A percentile compares a stretch with the other conserved stretches of the same genome.
These are phyloP conservation scores for Cacoxenus indagator DNA, from an alignment of 2,888 invertebrate species.

Conservation along the genomic window DNA sequence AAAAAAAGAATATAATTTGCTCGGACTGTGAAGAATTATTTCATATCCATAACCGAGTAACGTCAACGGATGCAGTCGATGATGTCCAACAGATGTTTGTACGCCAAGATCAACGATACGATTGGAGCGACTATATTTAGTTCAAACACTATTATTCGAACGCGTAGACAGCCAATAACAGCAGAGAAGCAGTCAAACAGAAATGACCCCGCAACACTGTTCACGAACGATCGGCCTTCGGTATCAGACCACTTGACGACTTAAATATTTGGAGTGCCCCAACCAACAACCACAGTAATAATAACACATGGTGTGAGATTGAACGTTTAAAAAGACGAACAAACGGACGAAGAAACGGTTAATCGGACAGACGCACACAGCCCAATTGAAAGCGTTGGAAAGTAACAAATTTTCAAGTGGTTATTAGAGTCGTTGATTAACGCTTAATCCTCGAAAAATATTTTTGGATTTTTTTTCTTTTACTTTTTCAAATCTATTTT, in stretches of 20 bases:
- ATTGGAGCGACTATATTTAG: slow-evolving; percentile 54
- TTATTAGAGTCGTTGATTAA: not conserved
- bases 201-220: slow-evolving; percentile 13
- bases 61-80: not conserved
- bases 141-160: slow-evolving; percentile 49
- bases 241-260: slow-evolving; percentile 41
- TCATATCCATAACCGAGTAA: not conserved
- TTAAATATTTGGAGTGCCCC: slow-evolving; percentile 36
- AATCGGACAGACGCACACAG: not conserved
- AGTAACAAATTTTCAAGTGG: not conserved
- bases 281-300: not conserved
- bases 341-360: not conserved
- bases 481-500: not conserved
- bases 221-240: not conserved
- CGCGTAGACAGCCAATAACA: slow-evolving; percentile 51
- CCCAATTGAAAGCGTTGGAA: not conserved
- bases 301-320: slow-evolving; percentile 27
- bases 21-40: not conserved
- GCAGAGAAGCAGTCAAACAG: not conserved
- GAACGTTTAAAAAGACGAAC: not conserved
- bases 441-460: not conserved
- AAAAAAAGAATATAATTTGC: too few relatives aligned
- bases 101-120: slow-evolving; percentile 41
- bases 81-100: slow-evolving; percentile 9
- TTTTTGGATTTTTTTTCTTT: slow-evolving; percentile 27